Base-by-base conservation (phyloP, 1,140 invertebrate species). In the Heliconius nattereri region DNA sequence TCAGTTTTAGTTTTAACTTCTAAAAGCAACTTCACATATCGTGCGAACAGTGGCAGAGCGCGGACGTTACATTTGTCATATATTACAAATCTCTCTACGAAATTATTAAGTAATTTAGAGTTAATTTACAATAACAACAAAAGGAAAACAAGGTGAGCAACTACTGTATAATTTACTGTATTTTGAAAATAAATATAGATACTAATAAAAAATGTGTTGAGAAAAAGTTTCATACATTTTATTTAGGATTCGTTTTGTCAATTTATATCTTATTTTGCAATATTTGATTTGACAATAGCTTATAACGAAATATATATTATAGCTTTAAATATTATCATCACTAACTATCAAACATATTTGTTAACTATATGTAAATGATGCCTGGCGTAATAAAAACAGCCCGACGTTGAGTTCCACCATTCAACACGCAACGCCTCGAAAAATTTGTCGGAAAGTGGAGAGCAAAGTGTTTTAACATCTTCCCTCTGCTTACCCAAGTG, bases 1-100 rank as follows among this genome's bases (percentile, higher is more conserved):
- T 11, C n/a, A 60, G 23, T 54, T 57, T 23, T n/a, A 57, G n/a
- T 23, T 73, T 66, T 52, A 20, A 52, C 19, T 19, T 52, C 19
- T 52, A 52, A 52, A 52, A 45, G 40, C 40, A 45, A 45, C 40
- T 45, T 45, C 40, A 16, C 40, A 45, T 80, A 70, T 76, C 74
- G 66, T 37, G 49, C 78, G 70, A 57, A 71, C 75, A 32, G 75
- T 66, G 74, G 78, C 72, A 73, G 71, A 52, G 80, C 76, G 78
- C 76, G 81, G 78, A 80, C 83, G 78, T 82, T 26, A 26, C 60
- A 6, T 23, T 66, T 11, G 23, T 66, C 9, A 26, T 60, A 9
- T 23, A 57, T 20, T 26, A 66, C 11, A 16, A 66, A 26, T 26
- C 13, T 23, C 2, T 26, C 3, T 1, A 66, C 9, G 60, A 16